Conservation (phyloP, 2,888 invertebrate genomes). For the Andrena flavipes region DNA sequence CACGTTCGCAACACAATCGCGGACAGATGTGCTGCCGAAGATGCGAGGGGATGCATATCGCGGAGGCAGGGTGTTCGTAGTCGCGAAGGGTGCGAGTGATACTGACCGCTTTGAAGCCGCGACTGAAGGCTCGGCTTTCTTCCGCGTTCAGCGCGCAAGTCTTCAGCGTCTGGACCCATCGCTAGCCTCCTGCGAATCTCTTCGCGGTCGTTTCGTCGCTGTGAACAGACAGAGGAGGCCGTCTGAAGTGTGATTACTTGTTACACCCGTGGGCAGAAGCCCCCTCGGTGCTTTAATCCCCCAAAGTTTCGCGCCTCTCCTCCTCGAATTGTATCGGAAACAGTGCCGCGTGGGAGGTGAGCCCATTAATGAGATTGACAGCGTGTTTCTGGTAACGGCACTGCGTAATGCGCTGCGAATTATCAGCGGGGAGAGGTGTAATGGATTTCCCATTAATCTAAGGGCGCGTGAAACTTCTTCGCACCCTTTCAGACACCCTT, state of each 20-base stretch:
- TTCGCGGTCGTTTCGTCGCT: conserved; percentile 96
- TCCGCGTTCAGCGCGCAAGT: conserved; percentile 91
- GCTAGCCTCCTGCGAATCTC: conserved; percentile 95
- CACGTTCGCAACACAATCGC: not conserved
- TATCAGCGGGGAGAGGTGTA: not conserved
- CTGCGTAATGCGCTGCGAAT: conserved; percentile 33
- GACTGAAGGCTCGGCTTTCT: conserved; percentile 95
- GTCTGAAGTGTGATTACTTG: conserved; percentile 45
- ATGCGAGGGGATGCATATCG: not conserved
- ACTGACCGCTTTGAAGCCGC: conserved; percentile 92
- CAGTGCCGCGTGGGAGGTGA: conserved; percentile 18
- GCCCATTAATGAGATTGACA: conserved; percentile 48
- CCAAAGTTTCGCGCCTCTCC: not conserved
- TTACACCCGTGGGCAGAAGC: conserved; percentile 28
- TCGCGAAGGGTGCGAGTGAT: conserved; percentile 50
- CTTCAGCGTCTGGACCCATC: conserved; percentile 93
- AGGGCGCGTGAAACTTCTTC: conserved; percentile 1
- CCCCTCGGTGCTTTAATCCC: conserved; percentile 31
- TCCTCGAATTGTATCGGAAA: conserved; percentile 17
- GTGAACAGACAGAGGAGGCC: conserved; percentile 72
- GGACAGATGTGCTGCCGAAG: not conserved
- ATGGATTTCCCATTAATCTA: conserved; percentile 23
- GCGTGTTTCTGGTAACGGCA: conserved; percentile 4
- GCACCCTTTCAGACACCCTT: not conserved
- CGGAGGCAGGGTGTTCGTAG: not conserved